Base-by-base conservation (phyloP, 2,888 invertebrate species). In the Sesia apiformis region DNA sequence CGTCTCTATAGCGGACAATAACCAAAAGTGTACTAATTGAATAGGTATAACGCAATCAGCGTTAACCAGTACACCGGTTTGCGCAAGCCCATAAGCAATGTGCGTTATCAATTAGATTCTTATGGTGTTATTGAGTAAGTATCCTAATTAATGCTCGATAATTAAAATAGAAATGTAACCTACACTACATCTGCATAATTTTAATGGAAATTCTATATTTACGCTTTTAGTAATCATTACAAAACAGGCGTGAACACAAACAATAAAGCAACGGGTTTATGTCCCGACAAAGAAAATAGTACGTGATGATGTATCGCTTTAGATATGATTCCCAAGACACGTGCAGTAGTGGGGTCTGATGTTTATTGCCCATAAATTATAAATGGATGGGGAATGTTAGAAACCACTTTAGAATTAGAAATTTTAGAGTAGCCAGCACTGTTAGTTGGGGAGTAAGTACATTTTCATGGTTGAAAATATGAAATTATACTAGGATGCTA, bases 201-300 rank as follows among this genome's bases (percentile, higher is more conserved):
- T 23, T 23, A 23, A 23, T 23, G 23, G 23, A 23, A 23, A 23
- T 69, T 70, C 65, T 66, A 63, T 51, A 64, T 78, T 72, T 74
- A 78, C 67, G 70, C 68, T 76, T 76, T 66, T 57, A 65, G 65
- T 63, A 71, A 73, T 72, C 64, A 72, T 80, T 74, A 76, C 68
- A 69, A 75, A 81, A 81, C 76, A 76, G 75, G 74, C 77, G 69
- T 69, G 67, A 73, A 71, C 70, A 75, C 69, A 74, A 65, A 79
- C 76, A 78, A 76, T 76, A 78, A 78, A 76, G 60, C 66, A 63
- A 64, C 58, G 61, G 67, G 67, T 79, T 79, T 75, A 79, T 76
- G 73, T 65, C 67, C 61, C 57, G 57, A 70, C 65, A 65, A 71
- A 69, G 71, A 72, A 75, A 78, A 74, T 72, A 66, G 64, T 63